phyloP scores from a whole-genome alignment of 2,797 vertebrate species.

The Coluber constrictor region DNA sequence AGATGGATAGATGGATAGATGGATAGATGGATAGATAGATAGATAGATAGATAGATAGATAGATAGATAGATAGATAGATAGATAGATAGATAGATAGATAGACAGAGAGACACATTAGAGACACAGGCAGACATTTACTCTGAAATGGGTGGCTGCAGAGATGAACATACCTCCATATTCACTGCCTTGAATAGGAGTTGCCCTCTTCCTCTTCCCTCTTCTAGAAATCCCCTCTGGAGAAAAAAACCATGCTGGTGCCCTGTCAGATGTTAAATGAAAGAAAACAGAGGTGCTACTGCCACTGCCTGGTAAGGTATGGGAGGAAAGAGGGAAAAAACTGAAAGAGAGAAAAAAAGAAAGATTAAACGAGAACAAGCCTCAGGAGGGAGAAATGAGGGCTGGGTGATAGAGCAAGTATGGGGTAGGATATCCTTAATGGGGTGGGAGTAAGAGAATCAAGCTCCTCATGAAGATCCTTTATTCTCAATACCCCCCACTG shows the following conservation, averaged over 20 bases:
- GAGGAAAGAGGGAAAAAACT: not conserved
- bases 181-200: not conserved
- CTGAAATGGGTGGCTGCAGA: not conserved
- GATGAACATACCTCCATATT: not conserved
- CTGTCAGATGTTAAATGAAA: not conserved
- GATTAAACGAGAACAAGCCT: not conserved
- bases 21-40: no score
- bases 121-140: not conserved
- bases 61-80: no score
- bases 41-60: no score
- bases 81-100: accelerated
- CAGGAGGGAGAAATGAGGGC: not conserved
- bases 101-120: not conserved
- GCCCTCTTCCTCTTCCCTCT: not conserved
- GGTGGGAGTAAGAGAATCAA: not conserved
- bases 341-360: not conserved
- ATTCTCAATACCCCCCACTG: not conserved
- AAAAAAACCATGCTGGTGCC: not conserved
- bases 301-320: not conserved
- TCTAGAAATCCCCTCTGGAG: not conserved
- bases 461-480: not conserved
- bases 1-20: no score
- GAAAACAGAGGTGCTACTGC: not conserved
- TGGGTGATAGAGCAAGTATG: not conserved
- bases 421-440: not conserved